phyloP scores from a whole-genome alignment of 1,140 invertebrate genomes.

The Drosophila obscura region DNA sequence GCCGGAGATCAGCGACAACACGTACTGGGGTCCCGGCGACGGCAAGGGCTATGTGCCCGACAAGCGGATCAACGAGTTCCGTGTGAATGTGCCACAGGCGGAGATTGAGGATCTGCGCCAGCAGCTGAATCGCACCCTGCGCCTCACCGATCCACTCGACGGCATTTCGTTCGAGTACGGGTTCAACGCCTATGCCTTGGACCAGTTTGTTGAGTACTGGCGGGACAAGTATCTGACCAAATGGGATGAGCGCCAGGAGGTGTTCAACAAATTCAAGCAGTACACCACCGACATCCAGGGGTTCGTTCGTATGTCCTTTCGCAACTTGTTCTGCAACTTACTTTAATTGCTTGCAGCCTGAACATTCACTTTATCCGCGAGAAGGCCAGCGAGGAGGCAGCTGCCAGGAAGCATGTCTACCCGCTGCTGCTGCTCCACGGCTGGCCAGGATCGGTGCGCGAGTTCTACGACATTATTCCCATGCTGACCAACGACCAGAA shows the following conservation, averaged over 20 bases:
- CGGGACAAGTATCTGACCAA: constrained; percentile 87
- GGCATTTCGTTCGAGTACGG: constrained; percentile 90
- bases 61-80: constrained; percentile 62
- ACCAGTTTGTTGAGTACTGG: constrained; percentile 89
- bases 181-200: constrained; percentile 88
- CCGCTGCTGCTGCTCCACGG: constrained; percentile 92
- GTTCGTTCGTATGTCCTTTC: constrained; percentile 53
- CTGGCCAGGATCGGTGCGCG: constrained; percentile 95
- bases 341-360: constrained; percentile 83
- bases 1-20: constrained; percentile 70
- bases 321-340: too few species aligned
- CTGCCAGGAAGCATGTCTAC: constrained; percentile 85
- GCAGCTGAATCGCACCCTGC: constrained; percentile 85
- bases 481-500: constrained; percentile 86
- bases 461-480: constrained; percentile 93
- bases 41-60: constrained; percentile 64
- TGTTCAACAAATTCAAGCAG: constrained; percentile 89
- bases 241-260: constrained; percentile 88
- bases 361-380: constrained; percentile 90
- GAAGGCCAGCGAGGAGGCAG: constrained; percentile 85
- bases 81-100: constrained; percentile 47
- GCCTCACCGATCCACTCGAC: constrained; percentile 87
- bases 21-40: constrained; percentile 77
- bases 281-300: constrained; percentile 90
- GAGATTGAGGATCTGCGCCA: constrained; percentile 86